Base-by-base conservation (phyloP, 2,888 invertebrate genomes). In the Molorchus minor region DNA sequence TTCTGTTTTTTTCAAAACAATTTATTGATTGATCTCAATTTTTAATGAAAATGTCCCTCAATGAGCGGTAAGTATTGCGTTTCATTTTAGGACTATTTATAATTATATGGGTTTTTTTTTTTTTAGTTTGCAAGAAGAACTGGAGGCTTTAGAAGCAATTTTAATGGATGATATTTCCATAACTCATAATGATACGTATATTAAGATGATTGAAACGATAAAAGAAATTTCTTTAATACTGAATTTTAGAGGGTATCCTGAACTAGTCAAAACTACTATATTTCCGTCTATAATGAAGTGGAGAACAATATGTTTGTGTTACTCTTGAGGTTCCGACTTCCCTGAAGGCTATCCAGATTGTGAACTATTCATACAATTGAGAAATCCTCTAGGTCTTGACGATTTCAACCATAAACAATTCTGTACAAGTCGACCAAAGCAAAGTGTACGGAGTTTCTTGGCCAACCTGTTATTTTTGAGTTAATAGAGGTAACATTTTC, bases 401-500 rank as follows among this genome's bases (percentile, higher is more conserved):
- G 94, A 95, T n/a, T 74, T 83, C 86, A 8, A 83, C 88, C 3
- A 74, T 92, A 5, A 80, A 82, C 10, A 84, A 88, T 77, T 87
- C n/a, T 94, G 62, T 84, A 86, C 62, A 81, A 80, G 47, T 84
- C 86, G 10, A 84, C 86, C 54, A 81, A 83, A 63, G 83, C 84
- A 15, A 93, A 92, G 79, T 85, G 93, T 58, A 81, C 81, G 59
- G 87, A 88, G 67, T 88, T 87, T 61, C 70, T 88, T 56, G 94
- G 94, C 0, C 88, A 88, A 72, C 91, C 94, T 36, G 92, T 95
- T 61, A 88, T 95, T 62, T 95, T 91, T 82, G 94, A 95, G 81
- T 83, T 96, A 7, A 93, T 95, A 70, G 94, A 94, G 85, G 93
- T 92, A 80, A 81, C 29, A 12, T 45, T 52, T 60, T 13, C 17